Percentiles rank a stretch among this genome's conserved stretches.
These are phyloP conservation scores for Nymphalis polychloros DNA, from an alignment of 2,888 invertebrate species.

Conservation along the genomic window DNA sequence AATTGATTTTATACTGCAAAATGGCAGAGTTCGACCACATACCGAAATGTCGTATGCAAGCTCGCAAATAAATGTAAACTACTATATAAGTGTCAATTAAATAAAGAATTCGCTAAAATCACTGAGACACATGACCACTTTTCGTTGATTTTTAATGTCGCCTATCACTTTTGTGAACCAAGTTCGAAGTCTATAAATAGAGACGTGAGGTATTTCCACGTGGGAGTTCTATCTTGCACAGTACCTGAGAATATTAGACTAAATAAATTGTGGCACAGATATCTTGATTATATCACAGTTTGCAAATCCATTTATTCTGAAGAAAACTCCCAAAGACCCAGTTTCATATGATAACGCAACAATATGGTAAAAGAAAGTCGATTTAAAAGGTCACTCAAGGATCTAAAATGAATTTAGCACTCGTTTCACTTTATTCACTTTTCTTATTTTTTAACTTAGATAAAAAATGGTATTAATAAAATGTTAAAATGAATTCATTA, in stretches of 20 bases:
- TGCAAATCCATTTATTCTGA: slow-evolving; percentile 51
- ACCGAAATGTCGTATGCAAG: slow-evolving; percentile 22
- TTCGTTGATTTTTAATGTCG: slow-evolving; percentile 53
- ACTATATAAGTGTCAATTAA: slow-evolving; percentile 6
- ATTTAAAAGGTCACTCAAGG: slow-evolving; percentile 78
- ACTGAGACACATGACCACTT: slow-evolving; percentile 33
- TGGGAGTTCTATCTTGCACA: slow-evolving; percentile 72
- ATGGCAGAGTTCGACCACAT: slow-evolving; percentile 35
- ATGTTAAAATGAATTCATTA: slow-evolving; percentile 54
- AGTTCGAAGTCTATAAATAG: slow-evolving; percentile 78
- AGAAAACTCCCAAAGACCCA: slow-evolving; percentile 52
- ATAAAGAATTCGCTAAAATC: slow-evolving; percentile 16
- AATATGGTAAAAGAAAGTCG: slow-evolving; percentile 78
- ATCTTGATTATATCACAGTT: slow-evolving; percentile 70
- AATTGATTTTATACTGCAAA: slow-evolving; percentile 31
- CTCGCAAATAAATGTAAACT: slow-evolving; percentile 15
- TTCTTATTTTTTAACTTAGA: slow-evolving; percentile 63
- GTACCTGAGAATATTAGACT: slow-evolving; percentile 68
- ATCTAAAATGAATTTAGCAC: slow-evolving; percentile 71
- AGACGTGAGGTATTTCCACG: slow-evolving; percentile 79
- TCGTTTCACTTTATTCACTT: slow-evolving; percentile 66
- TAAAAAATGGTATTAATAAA: slow-evolving; percentile 56
- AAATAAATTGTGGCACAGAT: slow-evolving; percentile 63
- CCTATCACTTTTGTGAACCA: slow-evolving; percentile 67
- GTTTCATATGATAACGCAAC: slow-evolving; percentile 57